Base-by-base conservation (phyloP, 2,888 invertebrate species). In the Cepaea hortensis region DNA sequence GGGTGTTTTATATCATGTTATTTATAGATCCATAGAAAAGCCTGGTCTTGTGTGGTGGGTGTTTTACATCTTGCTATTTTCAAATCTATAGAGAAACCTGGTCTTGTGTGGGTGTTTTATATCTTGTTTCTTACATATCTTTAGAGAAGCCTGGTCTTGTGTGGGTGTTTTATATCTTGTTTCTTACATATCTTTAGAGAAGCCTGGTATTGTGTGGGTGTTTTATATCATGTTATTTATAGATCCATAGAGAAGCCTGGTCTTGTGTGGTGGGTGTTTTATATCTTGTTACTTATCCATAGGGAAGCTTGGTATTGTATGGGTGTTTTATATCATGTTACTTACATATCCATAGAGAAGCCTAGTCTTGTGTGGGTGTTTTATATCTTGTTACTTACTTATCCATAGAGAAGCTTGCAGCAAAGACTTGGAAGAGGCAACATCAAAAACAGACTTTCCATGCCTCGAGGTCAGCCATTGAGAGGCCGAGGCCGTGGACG, bases 381-480 rank as follows among this genome's bases (percentile, higher is more conserved):
- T 68, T 68, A 20, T 18, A 20, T 68, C 5, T 68, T 68, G 65
- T 72, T 6, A 72, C 9, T 50, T 55, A 55, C 23, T 48, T 3
- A 20, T 81, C 61, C 85, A n/a, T 87, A 91, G 90, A 87, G 87
- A 55, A 82, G 72, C 81, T 86, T 91, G 61, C 89, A 91, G 80
- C 91, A 91, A 77, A 85, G 91, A 2, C 86, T 91, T 13, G 91
- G 91, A 2, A 87, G 85, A 11, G 85, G 87, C 70, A 92, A 92
- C 88, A 90, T 93, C 7, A 93, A 93, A 83, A 90, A 92, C 9
- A 89, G 93, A n/a, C 90, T 93, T 55, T 91, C 91, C 23, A 87
- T 93, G 87, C 87, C 87, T 88, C 90, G 80, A 15, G 70, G 18
- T 20, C 81, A 50, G 62, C 85, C 50, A 46, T 76, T 81, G 76